A percentile compares a stretch with the other conserved stretches of the same genome.
phyloP scores from a whole-genome alignment of 2,888 invertebrate species.

The Timema cristinae region DNA sequence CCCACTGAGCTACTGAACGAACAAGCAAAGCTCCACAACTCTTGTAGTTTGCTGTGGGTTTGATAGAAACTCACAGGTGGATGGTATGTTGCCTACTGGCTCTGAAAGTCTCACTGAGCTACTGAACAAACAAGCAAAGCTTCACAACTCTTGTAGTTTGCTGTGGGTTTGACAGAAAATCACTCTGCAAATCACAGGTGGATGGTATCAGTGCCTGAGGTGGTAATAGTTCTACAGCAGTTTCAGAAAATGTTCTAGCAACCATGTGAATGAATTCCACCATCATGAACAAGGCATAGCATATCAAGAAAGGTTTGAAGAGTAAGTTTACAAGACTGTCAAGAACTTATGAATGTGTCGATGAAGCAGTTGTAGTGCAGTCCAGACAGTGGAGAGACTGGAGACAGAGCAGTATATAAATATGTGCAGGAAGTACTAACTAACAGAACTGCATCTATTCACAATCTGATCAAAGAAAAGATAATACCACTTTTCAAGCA shows the following conservation, averaged over 20 bases:
- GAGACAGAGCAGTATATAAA: slow-evolving; percentile 8
- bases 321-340: neutral
- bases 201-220: neutral
- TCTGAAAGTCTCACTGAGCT: no score
- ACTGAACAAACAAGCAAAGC: no score
- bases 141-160: no score
- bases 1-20: no score
- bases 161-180: neutral
- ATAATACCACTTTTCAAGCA: slow-evolving; percentile 13
- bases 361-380: neutral
- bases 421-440: neutral
- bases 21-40: no score
- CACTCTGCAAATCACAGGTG: neutral
- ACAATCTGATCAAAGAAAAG: neutral
- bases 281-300: slow-evolving; percentile 1
- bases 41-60: no score
- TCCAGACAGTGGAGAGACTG: neutral
- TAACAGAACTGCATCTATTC: neutral
- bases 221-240: slow-evolving; percentile 2
- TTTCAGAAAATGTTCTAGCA: neutral
- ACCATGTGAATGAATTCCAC: neutral
- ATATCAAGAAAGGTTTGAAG: neutral
- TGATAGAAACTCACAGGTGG: no score
- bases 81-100: no score
- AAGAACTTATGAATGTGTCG: slow-evolving; percentile 5